A percentile compares a stretch with the other conserved stretches of the same genome.
Evolutionary conservation across 2,113 vertebrate genomes (phyloP).

Genomic region (Galemys pyrenaicus): DNA sequence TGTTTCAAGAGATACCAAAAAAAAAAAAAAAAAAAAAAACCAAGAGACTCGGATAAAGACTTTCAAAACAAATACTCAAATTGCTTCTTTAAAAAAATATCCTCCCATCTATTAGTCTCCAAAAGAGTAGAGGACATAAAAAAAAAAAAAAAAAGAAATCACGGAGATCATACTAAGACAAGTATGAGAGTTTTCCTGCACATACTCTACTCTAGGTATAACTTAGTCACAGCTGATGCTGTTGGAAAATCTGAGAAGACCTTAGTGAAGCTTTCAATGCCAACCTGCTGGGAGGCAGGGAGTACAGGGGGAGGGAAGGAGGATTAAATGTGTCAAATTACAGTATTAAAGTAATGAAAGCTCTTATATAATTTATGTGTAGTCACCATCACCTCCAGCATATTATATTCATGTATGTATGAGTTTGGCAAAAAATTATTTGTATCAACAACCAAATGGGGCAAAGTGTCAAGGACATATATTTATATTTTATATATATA

Average conservation of each 20-base stretch:
- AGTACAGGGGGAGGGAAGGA: not conserved
- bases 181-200: not conserved
- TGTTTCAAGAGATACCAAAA: not conserved
- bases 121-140: not conserved
- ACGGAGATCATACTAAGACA: not conserved
- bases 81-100: conserved; percentile 6
- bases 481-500: not conserved
- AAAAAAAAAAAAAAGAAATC: not conserved
- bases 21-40: conserved; percentile 34
- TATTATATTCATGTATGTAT: not conserved
- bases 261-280: not conserved
- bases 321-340: not conserved
- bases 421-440: not conserved
- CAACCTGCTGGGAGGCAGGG: not conserved
- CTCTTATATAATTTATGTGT: not conserved
- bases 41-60: not conserved
- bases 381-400: not conserved
- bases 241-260: not conserved
- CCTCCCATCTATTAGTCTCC: not conserved
- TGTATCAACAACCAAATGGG: not conserved
- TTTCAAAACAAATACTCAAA: conserved; percentile 10
- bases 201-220: not conserved
- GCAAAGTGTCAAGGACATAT: not conserved
- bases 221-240: not conserved
- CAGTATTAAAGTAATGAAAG: not conserved